Conservation (phyloP, 2,113 vertebrate genomes). For the Aldabrachelys gigantea region DNA sequence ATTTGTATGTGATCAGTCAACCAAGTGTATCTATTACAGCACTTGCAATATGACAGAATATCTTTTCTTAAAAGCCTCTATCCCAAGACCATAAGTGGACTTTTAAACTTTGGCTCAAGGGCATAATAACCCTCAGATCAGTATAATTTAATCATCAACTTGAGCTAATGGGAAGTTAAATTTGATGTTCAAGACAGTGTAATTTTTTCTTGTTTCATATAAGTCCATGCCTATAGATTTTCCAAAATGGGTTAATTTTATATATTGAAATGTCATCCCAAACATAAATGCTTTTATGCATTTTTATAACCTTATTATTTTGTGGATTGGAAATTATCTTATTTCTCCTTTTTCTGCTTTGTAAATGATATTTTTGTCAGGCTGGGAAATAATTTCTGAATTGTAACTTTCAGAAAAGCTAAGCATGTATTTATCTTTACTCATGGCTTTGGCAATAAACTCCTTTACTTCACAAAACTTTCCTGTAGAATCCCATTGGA, state of each 20-base stretch:
- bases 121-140: conserved; percentile 72
- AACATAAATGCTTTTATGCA: conserved; percentile 41
- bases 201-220: conserved; percentile 49
- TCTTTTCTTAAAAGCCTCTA: conserved; percentile 71
- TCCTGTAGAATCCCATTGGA: not conserved
- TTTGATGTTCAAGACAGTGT: conserved; percentile 48
- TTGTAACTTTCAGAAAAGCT: not conserved
- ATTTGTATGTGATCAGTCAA: conserved; percentile 65
- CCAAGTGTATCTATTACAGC: conserved; percentile 59
- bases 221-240: conserved; percentile 62
- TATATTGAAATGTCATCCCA: conserved; percentile 49
- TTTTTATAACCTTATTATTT: conserved; percentile 59
- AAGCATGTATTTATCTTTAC: not conserved
- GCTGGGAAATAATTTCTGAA: conserved; percentile 52
- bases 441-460: not conserved
- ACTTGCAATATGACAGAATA: conserved; percentile 63
- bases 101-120: conserved; percentile 77
- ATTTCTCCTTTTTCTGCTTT: conserved; percentile 42
- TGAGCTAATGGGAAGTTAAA: conserved; percentile 78
- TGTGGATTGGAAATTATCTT: conserved; percentile 17
- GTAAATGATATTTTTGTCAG: conserved; percentile 28
- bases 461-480: not conserved
- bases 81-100: conserved; percentile 69
- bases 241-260: conserved; percentile 62
- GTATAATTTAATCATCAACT: conserved; percentile 75